phyloP scores from a whole-genome alignment of 2,113 vertebrate species.

The Varanus komodoensis region DNA sequence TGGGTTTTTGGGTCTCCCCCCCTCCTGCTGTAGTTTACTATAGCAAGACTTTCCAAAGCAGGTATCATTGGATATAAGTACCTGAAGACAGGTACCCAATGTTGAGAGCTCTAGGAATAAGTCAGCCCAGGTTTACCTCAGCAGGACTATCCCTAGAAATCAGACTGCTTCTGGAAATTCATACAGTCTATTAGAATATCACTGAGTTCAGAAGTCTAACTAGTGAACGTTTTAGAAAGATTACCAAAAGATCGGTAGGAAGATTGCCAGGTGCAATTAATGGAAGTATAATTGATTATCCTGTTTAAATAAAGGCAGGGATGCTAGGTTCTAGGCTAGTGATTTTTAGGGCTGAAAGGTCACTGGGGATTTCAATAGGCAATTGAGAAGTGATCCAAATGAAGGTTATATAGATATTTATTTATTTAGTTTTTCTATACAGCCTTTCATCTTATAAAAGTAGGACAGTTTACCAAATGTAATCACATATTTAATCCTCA shows the following conservation, averaged over 20 bases:
- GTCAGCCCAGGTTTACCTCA: background rate
- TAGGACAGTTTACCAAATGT: too few species aligned
- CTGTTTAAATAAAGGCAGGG: background rate
- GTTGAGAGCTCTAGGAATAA: background rate
- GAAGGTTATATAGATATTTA: too few species aligned
- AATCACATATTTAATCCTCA: too few species aligned
- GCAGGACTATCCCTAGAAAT: background rate
- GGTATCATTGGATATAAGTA: background rate
- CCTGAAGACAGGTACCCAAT: too few species aligned
- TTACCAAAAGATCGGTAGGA: background rate
- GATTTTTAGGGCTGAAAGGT: background rate
- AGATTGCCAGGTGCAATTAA: background rate
- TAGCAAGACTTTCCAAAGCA: background rate
- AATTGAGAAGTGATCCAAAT: background rate
- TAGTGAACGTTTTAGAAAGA: background rate
- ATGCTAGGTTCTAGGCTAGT: background rate
- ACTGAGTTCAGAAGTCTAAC: background rate
- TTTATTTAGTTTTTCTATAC: too few species aligned
- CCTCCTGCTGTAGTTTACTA: background rate
- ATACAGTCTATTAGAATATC: background rate
- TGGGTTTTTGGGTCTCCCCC: too few species aligned
- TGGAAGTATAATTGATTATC: background rate
- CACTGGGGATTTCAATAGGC: background rate
- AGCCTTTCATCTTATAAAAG: too few species aligned
- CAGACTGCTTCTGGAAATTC: background rate